Percentiles rank a stretch among this genome's conserved stretches.
Evolutionary conservation across 2,113 vertebrate genomes (phyloP).

Genomic region (Cottus gobio): DNA sequence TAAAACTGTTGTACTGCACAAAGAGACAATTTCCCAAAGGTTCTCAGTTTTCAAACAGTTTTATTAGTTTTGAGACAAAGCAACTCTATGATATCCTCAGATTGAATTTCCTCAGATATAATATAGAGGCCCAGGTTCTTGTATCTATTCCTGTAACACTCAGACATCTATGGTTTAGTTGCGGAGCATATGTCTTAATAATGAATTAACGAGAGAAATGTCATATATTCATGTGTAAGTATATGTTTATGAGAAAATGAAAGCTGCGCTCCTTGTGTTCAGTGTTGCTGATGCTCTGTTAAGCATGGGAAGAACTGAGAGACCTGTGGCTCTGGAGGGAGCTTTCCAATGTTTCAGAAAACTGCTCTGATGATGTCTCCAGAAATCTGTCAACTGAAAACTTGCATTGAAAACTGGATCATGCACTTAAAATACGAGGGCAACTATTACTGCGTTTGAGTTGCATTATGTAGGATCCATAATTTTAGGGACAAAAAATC

Average conservation of each 20-base stretch:
- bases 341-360: too few species aligned
- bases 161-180: neutral
- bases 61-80: constrained; percentile 68
- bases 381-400: neutral
- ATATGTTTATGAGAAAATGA: neutral
- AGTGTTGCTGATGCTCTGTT: neutral
- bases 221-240: neutral
- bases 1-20: constrained; percentile 43
- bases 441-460: neutral
- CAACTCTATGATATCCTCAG: constrained; percentile 23
- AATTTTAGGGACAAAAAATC: neutral
- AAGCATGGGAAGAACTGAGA: neutral
- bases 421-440: neutral
- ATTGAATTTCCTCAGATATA: constrained; percentile 36
- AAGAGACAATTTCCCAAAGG: constrained; percentile 66
- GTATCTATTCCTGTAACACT: constrained; percentile 17
- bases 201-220: neutral
- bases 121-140: constrained; percentile 23
- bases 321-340: neutral
- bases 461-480: neutral
- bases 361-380: neutral
- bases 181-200: neutral
- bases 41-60: constrained; percentile 54
- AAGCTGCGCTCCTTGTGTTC: neutral
- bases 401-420: neutral